A percentile compares a stretch with the other conserved stretches of the same genome.
Evolutionary conservation across 92 coral and sea anemone species (phyloP).

Genomic region (Epizoanthus scotinus): DNA sequence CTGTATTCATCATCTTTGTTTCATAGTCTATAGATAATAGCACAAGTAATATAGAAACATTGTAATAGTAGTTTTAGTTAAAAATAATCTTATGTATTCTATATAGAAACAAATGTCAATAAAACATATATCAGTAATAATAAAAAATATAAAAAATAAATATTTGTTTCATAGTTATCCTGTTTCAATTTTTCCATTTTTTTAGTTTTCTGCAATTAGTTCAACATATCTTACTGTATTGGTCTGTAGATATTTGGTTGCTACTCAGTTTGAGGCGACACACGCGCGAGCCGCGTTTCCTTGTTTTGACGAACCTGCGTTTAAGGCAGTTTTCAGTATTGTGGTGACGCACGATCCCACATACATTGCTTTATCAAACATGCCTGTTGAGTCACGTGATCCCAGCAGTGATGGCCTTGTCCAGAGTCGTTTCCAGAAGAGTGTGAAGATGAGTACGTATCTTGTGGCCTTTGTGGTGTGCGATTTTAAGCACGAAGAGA

Average conservation of each 20-base stretch:
- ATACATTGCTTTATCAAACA: slow-evolving; percentile 76
- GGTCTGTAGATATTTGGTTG: slow-evolving; percentile 62
- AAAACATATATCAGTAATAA: too few species aligned
- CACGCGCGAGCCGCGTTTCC: slow-evolving; percentile 91
- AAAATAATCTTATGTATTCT: too few species aligned
- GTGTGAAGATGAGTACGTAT: slow-evolving; percentile 88
- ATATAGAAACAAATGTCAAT: too few species aligned
- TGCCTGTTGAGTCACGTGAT: slow-evolving; percentile 67
- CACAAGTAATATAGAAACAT: too few species aligned
- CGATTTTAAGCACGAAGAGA: slow-evolving; percentile 67
- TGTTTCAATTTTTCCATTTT: too few species aligned
- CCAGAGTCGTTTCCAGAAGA: slow-evolving; percentile 57
- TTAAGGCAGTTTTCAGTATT: slow-evolving; percentile 81
- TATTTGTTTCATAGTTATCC: too few species aligned
- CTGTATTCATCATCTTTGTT: too few species aligned
- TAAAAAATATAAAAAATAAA: too few species aligned
- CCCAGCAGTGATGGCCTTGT: slow-evolving; percentile 47
- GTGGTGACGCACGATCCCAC: slow-evolving; percentile 58
- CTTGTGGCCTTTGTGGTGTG: slow-evolving; percentile 89
- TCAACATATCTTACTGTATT: not conserved
- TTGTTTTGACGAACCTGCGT: slow-evolving; percentile 91
- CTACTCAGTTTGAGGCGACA: slow-evolving; percentile 92
- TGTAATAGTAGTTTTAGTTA: too few species aligned
- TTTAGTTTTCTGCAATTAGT: not conserved
- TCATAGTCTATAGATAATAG: too few species aligned